Conservation (phyloP, 2,888 invertebrate species). For the Coenonympha arcania region DNA sequence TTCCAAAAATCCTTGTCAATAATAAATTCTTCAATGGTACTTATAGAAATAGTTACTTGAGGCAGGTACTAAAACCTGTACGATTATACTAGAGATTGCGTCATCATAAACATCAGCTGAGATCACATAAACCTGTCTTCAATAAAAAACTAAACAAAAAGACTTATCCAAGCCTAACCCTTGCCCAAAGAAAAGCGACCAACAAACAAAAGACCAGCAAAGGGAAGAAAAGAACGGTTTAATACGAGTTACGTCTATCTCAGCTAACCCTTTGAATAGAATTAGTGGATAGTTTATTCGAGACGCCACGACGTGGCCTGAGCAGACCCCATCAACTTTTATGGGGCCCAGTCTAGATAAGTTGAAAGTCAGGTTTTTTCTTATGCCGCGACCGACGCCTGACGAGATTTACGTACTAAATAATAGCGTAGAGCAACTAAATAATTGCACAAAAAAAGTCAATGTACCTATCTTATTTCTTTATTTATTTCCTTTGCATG, state of each 20-base stretch:
- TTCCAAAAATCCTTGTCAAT: too few relatives aligned
- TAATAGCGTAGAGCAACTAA: too few relatives aligned
- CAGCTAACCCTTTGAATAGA: constrained; percentile 42
- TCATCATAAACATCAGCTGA: too few relatives aligned
- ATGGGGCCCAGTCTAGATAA: constrained; percentile 45
- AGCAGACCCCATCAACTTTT: constrained; percentile 52
- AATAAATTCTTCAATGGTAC: too few relatives aligned
- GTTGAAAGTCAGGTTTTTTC: constrained; percentile 21
- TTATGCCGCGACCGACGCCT: not conserved
- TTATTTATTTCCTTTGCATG: too few relatives aligned
- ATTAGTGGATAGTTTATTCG: constrained; percentile 31
- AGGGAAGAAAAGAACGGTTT: constrained; percentile 12
- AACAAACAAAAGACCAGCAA: constrained; percentile 5
- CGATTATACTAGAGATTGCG: too few relatives aligned
- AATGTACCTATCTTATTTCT: too few relatives aligned
- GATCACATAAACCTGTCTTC: too few relatives aligned
- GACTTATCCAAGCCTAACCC: constrained; percentile 1
- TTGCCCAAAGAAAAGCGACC: not conserved
- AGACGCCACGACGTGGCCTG: constrained; percentile 35
- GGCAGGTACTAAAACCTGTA: too few relatives aligned
- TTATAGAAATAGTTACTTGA: too few relatives aligned
- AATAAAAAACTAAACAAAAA: too few relatives aligned
- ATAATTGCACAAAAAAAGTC: too few relatives aligned
- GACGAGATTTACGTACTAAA: not conserved
- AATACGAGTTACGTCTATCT: constrained; percentile 11